Base-by-base conservation (phyloP, 2,797 vertebrate genomes). In the Clamator glandarius region DNA sequence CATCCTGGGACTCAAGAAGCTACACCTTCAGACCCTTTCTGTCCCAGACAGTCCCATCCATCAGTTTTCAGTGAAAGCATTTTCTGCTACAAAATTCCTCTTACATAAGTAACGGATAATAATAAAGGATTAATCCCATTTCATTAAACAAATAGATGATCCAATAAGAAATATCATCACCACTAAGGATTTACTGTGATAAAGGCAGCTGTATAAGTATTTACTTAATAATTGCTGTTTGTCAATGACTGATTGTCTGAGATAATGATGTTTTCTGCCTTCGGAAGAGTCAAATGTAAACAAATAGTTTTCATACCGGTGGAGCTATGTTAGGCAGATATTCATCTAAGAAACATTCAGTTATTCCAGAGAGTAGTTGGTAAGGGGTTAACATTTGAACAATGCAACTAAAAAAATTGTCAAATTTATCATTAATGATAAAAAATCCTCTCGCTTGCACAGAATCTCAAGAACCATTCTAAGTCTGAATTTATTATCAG, bases 301-400 rank as follows among this genome's bases (percentile, higher is more conserved):
- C n/a, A 62, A 89, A 63, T 46, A 62, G 20, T 58, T 62, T 72
- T 97, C 87, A 72, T 77, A 48, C 19, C 77, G 86, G 67, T 86
- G 50, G 58, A 91, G 31, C 78, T 78, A 75, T 90, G 73, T 48
- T 73, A 95, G 87, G 55, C 78, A 51, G 55, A 83, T 77, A 77
- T 90, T 96, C 81, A 86, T 72, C 46, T 88, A 46, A 51, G 51
- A 96, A 97, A 91, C 46, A 67, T 95, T 96, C 63, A 94, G 31
- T 95, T 95, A 95, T 94, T 96, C 86, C 31, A 83, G 91, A 76
- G 39, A 86, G 86, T 68, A 81, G 55, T 87, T 93, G 89, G 72
- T 94, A 95, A 96, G 63, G 74, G 87, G 97, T 96, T 97, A 95
- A 94, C 46, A 89, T 97, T 91, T 93, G 80, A 91, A 89, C 70